Conservation (phyloP, 2,797 vertebrate genomes). For the Microchirus variegatus region DNA sequence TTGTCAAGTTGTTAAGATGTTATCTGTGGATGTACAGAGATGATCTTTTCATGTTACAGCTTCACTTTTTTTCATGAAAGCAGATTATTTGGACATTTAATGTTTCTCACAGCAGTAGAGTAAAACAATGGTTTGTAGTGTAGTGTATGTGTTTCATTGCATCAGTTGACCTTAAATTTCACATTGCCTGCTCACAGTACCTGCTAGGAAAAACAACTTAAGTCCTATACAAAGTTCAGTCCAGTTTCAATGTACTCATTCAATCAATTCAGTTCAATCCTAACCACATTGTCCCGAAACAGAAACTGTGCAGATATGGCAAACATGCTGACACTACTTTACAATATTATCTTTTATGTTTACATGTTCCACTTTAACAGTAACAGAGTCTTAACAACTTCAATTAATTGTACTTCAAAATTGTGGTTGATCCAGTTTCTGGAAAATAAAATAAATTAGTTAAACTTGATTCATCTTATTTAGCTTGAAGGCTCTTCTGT, state of each 20-base stretch:
- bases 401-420: too few relatives aligned
- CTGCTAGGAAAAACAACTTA: constrained; percentile 42
- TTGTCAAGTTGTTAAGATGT: constrained; percentile 10
- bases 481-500: too few relatives aligned
- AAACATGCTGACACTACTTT: not conserved
- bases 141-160: constrained; percentile 18
- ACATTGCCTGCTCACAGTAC: constrained; percentile 17
- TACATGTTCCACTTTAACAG: not conserved
- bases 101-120: too few relatives aligned
- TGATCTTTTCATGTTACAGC: not conserved
- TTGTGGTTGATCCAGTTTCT: too few relatives aligned
- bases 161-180: constrained; percentile 28
- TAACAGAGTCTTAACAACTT: not conserved
- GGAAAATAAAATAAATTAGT: too few relatives aligned
- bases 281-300: constrained; percentile 16
- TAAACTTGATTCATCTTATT: too few relatives aligned
- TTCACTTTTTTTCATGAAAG: too few relatives aligned
- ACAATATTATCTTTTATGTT: not conserved
- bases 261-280: constrained; percentile 22
- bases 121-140: too few relatives aligned
- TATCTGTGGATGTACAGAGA: too few relatives aligned
- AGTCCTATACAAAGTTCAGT: constrained; percentile 21
- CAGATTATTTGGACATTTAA: too few relatives aligned
- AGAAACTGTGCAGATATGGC: constrained; percentile 16
- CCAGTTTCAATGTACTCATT: constrained; percentile 32